Base-by-base conservation (phyloP, 2,113 vertebrate species). In the Psilopsiagon aymara region DNA sequence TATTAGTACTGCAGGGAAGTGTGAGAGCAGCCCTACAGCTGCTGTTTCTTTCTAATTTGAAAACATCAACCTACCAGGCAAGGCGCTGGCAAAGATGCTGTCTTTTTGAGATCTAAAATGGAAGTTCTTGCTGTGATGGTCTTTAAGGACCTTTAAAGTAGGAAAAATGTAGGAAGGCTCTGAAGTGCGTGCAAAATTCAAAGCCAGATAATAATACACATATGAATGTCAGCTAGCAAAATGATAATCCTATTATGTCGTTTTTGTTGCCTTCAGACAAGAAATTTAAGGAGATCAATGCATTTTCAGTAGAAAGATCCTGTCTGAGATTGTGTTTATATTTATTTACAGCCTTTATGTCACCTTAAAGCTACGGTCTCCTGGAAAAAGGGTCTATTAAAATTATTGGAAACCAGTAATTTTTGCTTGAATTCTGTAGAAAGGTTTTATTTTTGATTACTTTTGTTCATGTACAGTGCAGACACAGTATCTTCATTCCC, bases 71-170 rank as follows among this genome's bases (percentile, higher is more conserved):
- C 73, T 88, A 69, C 52, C 57, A 84, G 67, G 67, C 21, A 67
- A 93, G 52, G 44, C 1, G 1, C 90, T 49, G 24, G 82, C 80
- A 92, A 78, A 77, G 80, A 90, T 44, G 41, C 52, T 79, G 66
- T 39, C 57, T 86, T 89, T 88, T 39, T 64, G 67, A 94, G 53
- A 76, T 41, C 35, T 76, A 79, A 94, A 97, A 94, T 90, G 66
- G 86, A 92, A 64, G 24, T 78, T 93, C 90, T 94, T 93, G 90
- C 80, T 88, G 60, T 83, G 89, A 88, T 73, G 76, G 80, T 86
- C 24, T 8, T 94, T 90, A 94, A 90, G 52, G 64, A 88, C 35
- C 76, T 86, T 60, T 70, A 88, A 81, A 93, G 68, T 19, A 91
- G 46, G 55, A 81, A 93, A 90, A 95, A 93, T 27, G 47, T 46